phyloP scores from a whole-genome alignment of 2,888 invertebrate genomes.

The Taenaris catops region DNA sequence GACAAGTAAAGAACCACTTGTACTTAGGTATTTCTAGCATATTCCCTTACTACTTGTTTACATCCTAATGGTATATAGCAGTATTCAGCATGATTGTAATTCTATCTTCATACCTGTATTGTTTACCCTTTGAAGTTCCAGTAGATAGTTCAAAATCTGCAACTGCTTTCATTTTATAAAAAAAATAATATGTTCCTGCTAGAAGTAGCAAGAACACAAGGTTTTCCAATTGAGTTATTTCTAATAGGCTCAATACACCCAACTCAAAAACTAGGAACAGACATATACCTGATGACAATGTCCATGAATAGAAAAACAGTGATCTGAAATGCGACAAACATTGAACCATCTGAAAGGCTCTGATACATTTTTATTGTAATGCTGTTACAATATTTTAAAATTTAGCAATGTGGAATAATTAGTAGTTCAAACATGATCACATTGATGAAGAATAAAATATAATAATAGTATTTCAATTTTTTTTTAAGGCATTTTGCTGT shows the following conservation, averaged over 20 bases:
- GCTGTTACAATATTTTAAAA: not conserved
- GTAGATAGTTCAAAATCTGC: constrained; percentile 62
- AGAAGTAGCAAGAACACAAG: constrained; percentile 61
- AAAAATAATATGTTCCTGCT: constrained; percentile 54
- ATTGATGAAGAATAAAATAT: no score
- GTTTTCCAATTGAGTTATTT: constrained; percentile 77
- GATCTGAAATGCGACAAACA: constrained; percentile 71
- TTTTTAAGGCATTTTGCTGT: no score
- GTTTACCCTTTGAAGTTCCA: constrained; percentile 63
- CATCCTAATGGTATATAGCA: no score
- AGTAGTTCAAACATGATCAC: no score
- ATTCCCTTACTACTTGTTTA: no score
- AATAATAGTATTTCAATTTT: no score
- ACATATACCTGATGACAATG: constrained; percentile 82
- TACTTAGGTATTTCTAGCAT: no score
- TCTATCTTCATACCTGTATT: constrained; percentile 52
- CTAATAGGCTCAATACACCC: constrained; percentile 84
- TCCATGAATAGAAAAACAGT: constrained; percentile 88
- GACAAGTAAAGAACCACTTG: no score
- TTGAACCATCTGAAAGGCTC: not conserved
- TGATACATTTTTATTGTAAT: not conserved
- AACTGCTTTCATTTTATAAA: constrained; percentile 63
- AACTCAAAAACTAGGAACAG: constrained; percentile 85
- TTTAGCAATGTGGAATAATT: no score
- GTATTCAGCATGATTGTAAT: no score